Conservation (phyloP, 2,888 invertebrate species). For the Dicranocentrus wangi region DNA sequence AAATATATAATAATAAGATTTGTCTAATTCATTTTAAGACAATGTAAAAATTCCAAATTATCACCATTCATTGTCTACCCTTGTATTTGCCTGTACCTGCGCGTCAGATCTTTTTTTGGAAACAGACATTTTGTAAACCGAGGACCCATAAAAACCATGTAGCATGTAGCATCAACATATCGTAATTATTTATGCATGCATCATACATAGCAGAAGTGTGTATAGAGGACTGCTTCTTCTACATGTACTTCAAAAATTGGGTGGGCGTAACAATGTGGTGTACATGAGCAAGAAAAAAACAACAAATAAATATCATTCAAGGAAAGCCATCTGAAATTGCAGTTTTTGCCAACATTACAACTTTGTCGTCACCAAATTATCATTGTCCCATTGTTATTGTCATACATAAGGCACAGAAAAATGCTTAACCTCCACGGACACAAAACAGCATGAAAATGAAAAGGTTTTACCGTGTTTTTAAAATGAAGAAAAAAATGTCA, state of each 20-base stretch:
- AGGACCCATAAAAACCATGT: conserved; percentile 55
- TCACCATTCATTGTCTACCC: conserved; percentile 27
- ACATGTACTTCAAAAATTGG: conserved; percentile 60
- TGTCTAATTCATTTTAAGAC: conserved; percentile 44
- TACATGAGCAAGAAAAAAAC: conserved; percentile 39
- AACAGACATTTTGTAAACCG: conserved; percentile 40
- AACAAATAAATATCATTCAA: conserved; percentile 56
- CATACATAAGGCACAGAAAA: conserved; percentile 42
- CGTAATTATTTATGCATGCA: conserved; percentile 60
- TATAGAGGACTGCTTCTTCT: conserved; percentile 12
- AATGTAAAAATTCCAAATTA: conserved; percentile 49
- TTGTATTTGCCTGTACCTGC: background rate
- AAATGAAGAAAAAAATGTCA: conserved; percentile 38
- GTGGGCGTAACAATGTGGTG: conserved; percentile 57
- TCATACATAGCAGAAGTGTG: background rate
- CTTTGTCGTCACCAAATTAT: conserved; percentile 52
- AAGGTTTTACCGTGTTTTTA: background rate
- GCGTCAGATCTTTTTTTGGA: conserved; percentile 24
- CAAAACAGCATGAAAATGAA: conserved; percentile 31
- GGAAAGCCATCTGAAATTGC: conserved; percentile 57
- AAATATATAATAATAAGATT: conserved; percentile 1
- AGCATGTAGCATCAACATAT: conserved; percentile 48
- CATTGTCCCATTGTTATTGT: conserved; percentile 53
- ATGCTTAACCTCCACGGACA: conserved; percentile 52
- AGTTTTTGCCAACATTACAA: conserved; percentile 55